Conservation (phyloP, 2,888 invertebrate genomes). For the Arrhopalites spinosus region DNA sequence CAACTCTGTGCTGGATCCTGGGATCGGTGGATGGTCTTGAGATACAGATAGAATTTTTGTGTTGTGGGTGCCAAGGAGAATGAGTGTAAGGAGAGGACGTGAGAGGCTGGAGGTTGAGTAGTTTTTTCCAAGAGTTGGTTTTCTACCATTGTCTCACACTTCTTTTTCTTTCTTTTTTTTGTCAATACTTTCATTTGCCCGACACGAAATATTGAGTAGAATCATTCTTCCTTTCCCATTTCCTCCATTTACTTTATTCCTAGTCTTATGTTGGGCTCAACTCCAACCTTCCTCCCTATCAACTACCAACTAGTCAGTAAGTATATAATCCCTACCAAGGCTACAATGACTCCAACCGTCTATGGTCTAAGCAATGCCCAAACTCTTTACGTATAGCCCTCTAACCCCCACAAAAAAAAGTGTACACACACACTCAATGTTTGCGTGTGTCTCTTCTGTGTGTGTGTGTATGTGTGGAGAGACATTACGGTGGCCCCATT, state of each 20-base stretch:
- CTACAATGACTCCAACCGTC: too few relatives aligned
- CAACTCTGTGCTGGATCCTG: too few relatives aligned
- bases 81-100: not conserved
- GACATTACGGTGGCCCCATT: not conserved
- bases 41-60: not conserved
- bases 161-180: constrained; percentile 24
- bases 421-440: not conserved
- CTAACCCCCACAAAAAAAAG: not conserved
- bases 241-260: constrained; percentile 39
- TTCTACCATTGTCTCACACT: constrained; percentile 22
- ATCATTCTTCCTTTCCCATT: constrained; percentile 37
- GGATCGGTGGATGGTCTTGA: too few relatives aligned
- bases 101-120: constrained; percentile 12
- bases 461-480: not conserved
- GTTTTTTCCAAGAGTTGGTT: constrained; percentile 10
- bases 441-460: too few relatives aligned
- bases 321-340: too few relatives aligned
- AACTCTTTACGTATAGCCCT: too few relatives aligned
- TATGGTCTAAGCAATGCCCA: too few relatives aligned
- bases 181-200: constrained; percentile 42
- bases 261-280: constrained; percentile 3
- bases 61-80: constrained; percentile 8
- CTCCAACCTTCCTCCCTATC: not conserved
- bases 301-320: not conserved
- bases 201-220: constrained; percentile 44